A percentile compares a stretch with the other conserved stretches of the same genome.
These are phyloP conservation scores for Prietella phreatophila DNA, from an alignment of 2,113 vertebrate species.

Conservation along the genomic window DNA sequence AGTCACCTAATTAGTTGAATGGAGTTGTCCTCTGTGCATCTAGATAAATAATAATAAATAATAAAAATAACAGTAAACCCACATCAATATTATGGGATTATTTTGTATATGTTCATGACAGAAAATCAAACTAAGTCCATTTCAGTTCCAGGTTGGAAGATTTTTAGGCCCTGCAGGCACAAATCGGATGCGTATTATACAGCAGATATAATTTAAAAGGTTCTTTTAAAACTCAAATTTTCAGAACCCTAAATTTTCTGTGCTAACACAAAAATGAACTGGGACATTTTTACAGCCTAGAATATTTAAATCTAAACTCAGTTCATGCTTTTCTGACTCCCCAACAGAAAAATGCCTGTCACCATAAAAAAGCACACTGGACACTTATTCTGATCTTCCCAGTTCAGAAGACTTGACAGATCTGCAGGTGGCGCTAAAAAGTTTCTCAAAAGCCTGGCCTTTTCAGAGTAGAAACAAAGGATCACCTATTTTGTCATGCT, in stretches of 20 bases:
- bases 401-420: neutral
- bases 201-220: neutral
- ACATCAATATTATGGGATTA: neutral
- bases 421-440: neutral
- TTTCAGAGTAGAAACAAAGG: neutral
- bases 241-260: neutral
- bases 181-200: neutral
- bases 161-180: neutral
- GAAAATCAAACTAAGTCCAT: neutral
- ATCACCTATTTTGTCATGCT: neutral
- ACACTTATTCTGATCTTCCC: neutral
- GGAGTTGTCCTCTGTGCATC: neutral
- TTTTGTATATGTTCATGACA: neutral
- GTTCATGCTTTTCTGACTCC: neutral
- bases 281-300: neutral
- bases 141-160: neutral
- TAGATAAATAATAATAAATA: neutral
- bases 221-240: neutral
- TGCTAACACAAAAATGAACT: neutral
- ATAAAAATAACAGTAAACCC: neutral
- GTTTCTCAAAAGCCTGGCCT: neutral
- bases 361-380: neutral
- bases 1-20: neutral
- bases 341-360: neutral
- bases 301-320: neutral